Conservation (phyloP, 2,888 invertebrate species). For the Athripsodes cinereus region DNA sequence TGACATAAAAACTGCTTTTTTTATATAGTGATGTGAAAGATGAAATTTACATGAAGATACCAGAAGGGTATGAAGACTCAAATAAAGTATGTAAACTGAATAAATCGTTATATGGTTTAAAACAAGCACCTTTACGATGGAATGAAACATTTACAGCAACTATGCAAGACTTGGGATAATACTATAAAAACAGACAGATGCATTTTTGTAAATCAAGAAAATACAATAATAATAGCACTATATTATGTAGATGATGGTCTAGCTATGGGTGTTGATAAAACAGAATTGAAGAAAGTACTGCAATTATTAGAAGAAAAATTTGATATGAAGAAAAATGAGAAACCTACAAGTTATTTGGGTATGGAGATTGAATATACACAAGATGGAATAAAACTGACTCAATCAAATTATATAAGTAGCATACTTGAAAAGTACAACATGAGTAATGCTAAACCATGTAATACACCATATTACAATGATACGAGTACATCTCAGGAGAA, state of each 20-base stretch:
- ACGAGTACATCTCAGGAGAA: neutral
- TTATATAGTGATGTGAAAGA: neutral
- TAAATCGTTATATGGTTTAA: neutral
- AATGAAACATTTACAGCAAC: neutral
- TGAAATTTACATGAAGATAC: neutral
- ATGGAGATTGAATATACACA: neutral
- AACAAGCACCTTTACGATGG: conserved; percentile 1
- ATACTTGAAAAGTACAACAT: neutral
- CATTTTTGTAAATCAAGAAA: conserved; percentile 4
- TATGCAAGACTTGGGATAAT: neutral
- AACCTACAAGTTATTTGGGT: neutral
- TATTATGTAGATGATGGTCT: conserved; percentile 2
- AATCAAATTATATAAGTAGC: neutral
- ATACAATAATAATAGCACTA: neutral
- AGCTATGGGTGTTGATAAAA: neutral
- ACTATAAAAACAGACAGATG: neutral
- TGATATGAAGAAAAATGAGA: neutral
- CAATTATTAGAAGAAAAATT: neutral
- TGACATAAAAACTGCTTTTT: neutral
- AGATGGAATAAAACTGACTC: neutral
- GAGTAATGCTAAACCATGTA: neutral
- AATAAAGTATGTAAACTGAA: conserved; percentile 1
- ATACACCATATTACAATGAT: neutral
- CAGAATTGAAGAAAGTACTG: conserved; percentile 8
- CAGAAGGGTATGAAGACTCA: neutral